Evolutionary conservation across 64 coral and sea anemone species (phyloP), one percentile per base, ranked within the genome.

Genomic region (Dendrophyllia cribrosa): DNA sequence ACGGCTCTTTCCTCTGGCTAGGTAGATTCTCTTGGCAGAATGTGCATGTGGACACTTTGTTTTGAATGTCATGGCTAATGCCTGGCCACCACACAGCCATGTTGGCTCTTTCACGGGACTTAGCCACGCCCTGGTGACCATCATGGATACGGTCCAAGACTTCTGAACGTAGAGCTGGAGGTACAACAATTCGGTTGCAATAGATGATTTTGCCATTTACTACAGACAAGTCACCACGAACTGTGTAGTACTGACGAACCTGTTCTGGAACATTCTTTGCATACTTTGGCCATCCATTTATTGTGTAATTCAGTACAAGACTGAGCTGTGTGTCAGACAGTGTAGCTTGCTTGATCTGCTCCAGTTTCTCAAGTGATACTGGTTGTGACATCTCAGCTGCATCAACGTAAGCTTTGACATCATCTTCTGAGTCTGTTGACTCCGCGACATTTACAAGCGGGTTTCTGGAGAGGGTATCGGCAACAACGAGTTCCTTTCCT

Each of bases 121-220:
- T 88, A n/a, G 70, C 26, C 43, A 75, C 68, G 11, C 70, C 86
- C 43, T 74, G 69, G 34, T 87, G 67, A 53, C 85, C 85, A 53
- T 72, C 66, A 49, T 87, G 85, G 85, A 87, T 73, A 47, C 46
- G 60, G 5, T 87, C 63, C 50, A 88, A 73, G 10, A 88, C 71
- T 59, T 77, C 52, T 1, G 58, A 20, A 4, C 72, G 49, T 53
- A 88, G 9, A 26, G 44, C 4, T 4, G 65, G 1, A 69, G 67
- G 85, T 58, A 87, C 48, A 2, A 87, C 68, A 7, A 74, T 50
- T 11, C 4, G 13, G 47, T 74, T 67, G 17, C 53, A 11, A 87
- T 53, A 87, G 14, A 51, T 58, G 23, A 88, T 50, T n/a, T 88
- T 88, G 25, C 86, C 86, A 58, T 59, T 34, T 15, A 76, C 86